phyloP scores from a whole-genome alignment of 1,140 invertebrate species.

The Lepidurus apus region DNA sequence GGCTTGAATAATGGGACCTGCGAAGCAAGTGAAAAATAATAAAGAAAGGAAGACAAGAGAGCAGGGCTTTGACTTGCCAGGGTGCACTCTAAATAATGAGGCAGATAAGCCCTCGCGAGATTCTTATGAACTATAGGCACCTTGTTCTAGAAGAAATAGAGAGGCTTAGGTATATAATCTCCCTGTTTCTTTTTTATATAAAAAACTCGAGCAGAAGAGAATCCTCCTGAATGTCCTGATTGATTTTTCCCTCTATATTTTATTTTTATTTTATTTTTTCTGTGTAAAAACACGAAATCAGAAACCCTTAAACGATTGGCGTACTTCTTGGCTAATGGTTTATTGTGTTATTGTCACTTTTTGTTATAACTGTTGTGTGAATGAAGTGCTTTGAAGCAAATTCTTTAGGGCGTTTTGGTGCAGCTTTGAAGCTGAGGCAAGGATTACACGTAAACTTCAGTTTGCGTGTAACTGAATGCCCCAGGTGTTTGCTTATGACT shows the following conservation, averaged over 20 bases:
- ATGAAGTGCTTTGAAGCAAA: no score
- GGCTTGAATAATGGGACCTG: not conserved
- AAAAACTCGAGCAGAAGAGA: not conserved
- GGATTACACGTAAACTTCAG: no score
- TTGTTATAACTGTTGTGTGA: no score
- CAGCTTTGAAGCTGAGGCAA: no score
- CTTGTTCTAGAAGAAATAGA: slow-evolving; percentile 1
- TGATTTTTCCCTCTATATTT: not conserved
- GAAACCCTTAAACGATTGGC: no score
- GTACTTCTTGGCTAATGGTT: no score
- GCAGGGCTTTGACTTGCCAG: slow-evolving; percentile 6
- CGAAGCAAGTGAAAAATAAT: not conserved
- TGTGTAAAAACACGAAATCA: no score
- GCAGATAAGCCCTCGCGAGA: not conserved
- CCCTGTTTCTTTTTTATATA: not conserved
- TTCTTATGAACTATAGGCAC: slow-evolving; percentile 19
- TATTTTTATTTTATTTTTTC: no score
- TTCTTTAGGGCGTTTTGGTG: no score
- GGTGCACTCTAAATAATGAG: slow-evolving; percentile 21
- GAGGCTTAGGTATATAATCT: slow-evolving; percentile 9
- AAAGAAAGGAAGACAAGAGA: not conserved
- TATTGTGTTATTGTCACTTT: no score
- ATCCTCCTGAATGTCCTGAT: not conserved
- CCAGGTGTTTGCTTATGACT: not conserved
- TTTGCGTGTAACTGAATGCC: not conserved